phyloP scores from a whole-genome alignment of 2,797 vertebrate genomes.

The Oreonectes daqikongensis region DNA sequence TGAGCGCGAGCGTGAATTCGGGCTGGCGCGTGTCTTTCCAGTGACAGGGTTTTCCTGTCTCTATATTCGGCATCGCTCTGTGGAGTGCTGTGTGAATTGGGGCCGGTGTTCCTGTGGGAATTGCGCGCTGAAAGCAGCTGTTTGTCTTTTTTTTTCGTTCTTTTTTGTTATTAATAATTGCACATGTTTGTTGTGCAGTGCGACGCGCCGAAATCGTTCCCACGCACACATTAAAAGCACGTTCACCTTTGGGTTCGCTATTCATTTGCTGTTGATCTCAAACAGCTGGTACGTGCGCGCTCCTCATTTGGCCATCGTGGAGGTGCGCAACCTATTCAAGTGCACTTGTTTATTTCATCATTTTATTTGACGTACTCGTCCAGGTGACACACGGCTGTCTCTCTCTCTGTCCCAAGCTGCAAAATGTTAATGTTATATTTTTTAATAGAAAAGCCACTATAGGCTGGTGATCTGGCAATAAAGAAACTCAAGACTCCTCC shows the following conservation, averaged over 20 bases:
- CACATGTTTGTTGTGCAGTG: conserved; percentile 45
- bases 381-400: conserved; percentile 4
- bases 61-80: conserved; percentile 37
- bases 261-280: not conserved
- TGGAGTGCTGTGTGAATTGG: conserved; percentile 41
- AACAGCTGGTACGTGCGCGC: conserved; percentile 35
- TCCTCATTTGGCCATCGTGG: not conserved
- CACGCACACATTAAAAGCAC: conserved; percentile 10
- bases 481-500: too few relatives aligned
- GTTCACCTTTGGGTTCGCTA: conserved; percentile 15
- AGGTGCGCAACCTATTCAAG: not conserved
- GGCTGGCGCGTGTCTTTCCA: conserved; percentile 15
- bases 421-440: too few relatives aligned
- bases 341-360: too few relatives aligned
- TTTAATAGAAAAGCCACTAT: too few relatives aligned
- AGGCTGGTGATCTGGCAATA: too few relatives aligned
- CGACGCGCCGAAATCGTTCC: conserved; percentile 12
- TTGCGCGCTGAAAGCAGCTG: conserved; percentile 44
- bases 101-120: conserved; percentile 41
- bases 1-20: not conserved
- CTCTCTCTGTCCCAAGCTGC: too few relatives aligned
- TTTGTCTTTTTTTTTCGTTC: not conserved
- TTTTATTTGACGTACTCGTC: not conserved
- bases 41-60: not conserved
- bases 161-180: conserved; percentile 13